Conservation (phyloP, 1,140 invertebrate genomes). For the Schmidtea mediterranea region DNA sequence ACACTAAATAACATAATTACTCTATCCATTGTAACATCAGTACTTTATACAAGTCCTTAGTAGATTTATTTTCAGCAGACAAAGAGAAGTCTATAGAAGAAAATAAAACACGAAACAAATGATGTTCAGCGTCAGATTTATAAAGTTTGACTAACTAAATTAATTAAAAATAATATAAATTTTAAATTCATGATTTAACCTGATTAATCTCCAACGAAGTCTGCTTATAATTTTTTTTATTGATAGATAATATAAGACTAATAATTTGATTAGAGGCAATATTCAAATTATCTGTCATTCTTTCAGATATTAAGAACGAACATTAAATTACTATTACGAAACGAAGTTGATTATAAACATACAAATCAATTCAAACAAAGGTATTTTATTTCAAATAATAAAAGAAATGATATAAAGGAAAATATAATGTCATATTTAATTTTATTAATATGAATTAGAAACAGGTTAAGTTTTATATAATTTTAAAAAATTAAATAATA, state of each 20-base stretch:
- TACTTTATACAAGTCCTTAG: constrained; percentile 20
- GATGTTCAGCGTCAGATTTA: constrained; percentile 57
- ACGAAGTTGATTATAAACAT: no score
- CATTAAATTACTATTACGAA: no score
- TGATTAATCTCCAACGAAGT: background rate
- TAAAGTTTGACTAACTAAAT: constrained; percentile 44
- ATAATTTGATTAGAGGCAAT: background rate
- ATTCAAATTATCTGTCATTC: constrained; percentile 2
- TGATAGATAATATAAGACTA: constrained; percentile 11
- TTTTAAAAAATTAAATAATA: no score
- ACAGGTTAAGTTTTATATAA: no score
- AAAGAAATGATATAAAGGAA: no score
- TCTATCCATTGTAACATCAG: background rate
- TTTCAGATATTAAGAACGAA: no score
- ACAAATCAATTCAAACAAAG: no score
- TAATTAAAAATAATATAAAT: constrained; percentile 9
- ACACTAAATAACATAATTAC: constrained; percentile 27
- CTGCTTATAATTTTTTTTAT: background rate
- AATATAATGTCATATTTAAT: no score
- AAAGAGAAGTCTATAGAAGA: constrained; percentile 36
- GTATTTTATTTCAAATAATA: no score
- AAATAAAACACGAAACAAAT: constrained; percentile 56
- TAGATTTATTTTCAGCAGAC: constrained; percentile 29
- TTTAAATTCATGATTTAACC: constrained; percentile 8
- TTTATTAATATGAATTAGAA: no score